A percentile compares a stretch with the other conserved stretches of the same genome.
phyloP scores from a whole-genome alignment of 92 coral and sea anemone species.

The Hydrozoanthus gracilis region DNA sequence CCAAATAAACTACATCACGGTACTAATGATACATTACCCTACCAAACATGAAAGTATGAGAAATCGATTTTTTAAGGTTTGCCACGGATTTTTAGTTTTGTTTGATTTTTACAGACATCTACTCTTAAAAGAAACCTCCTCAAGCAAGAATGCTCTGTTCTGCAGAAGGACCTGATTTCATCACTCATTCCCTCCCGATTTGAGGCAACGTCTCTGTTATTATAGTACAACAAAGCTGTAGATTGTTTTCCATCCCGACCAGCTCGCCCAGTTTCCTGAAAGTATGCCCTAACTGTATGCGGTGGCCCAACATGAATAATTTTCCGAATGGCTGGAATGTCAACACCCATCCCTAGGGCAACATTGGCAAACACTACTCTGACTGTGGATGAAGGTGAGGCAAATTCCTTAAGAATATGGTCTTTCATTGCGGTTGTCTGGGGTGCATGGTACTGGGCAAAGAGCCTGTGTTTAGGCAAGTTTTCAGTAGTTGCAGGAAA shows the following conservation, averaged over 20 bases:
- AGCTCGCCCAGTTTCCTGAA: constrained; percentile 72
- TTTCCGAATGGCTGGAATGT: constrained; percentile 49
- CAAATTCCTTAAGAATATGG: constrained; percentile 53
- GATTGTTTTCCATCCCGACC: constrained; percentile 65
- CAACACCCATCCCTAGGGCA: constrained; percentile 77
- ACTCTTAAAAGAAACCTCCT: no score
- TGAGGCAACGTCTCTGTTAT: constrained; percentile 23
- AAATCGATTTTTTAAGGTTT: no score
- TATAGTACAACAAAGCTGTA: constrained; percentile 45
- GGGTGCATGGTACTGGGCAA: constrained; percentile 69
- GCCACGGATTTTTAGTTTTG: no score
- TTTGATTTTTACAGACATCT: no score
- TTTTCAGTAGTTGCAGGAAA: constrained; percentile 48
- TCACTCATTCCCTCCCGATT: constrained; percentile 42
- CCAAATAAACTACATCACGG: no score
- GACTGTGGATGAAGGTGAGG: constrained; percentile 28
- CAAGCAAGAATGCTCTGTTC: constrained; percentile 37
- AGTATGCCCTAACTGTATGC: constrained; percentile 56
- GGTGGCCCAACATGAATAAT: constrained; percentile 70
- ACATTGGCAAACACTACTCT: constrained; percentile 77
- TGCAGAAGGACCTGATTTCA: constrained; percentile 39
- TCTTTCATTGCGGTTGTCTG: constrained; percentile 67
- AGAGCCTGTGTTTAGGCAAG: constrained; percentile 62
- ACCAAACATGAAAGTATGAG: no score
- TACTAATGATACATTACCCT: no score